A percentile compares a stretch with the other conserved stretches of the same genome.
phyloP scores from a whole-genome alignment of 2,113 vertebrate genomes.

The Marcusenius ussheri region DNA sequence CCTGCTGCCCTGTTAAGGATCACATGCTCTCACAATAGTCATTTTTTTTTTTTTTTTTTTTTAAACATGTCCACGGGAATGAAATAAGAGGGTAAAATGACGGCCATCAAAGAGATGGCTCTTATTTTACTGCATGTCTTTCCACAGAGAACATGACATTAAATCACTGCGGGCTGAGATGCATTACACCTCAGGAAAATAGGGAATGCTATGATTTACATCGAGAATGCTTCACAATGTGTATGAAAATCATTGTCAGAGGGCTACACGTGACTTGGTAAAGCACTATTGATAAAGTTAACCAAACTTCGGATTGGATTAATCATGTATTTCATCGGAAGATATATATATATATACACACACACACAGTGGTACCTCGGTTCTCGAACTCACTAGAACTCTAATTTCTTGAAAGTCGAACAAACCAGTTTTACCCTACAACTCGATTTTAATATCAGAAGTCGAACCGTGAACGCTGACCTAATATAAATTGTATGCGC shows the following conservation, averaged over 20 bases:
- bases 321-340: neutral
- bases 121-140: constrained; percentile 39
- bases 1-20: neutral
- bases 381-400: too few species aligned
- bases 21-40: neutral
- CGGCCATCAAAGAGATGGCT: constrained; percentile 26
- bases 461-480: too few species aligned
- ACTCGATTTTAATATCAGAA: too few species aligned
- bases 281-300: neutral
- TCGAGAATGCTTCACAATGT: constrained; percentile 2
- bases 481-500: too few species aligned
- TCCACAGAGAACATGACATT: constrained; percentile 35
- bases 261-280: neutral
- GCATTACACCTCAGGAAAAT: constrained; percentile 20
- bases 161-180: constrained; percentile 27
- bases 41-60: neutral
- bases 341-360: too few species aligned
- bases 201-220: neutral
- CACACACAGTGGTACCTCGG: too few species aligned
- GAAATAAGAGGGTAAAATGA: constrained; percentile 1
- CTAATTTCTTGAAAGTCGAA: too few species aligned
- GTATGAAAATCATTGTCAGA: constrained; percentile 14
- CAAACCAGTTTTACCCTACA: too few species aligned
- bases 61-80: neutral
- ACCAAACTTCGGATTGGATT: neutral